A percentile compares a stretch with the other conserved stretches of the same genome.
Evolutionary conservation across 1,140 invertebrate species (phyloP).

Genomic region (Drosophila sp.): DNA sequence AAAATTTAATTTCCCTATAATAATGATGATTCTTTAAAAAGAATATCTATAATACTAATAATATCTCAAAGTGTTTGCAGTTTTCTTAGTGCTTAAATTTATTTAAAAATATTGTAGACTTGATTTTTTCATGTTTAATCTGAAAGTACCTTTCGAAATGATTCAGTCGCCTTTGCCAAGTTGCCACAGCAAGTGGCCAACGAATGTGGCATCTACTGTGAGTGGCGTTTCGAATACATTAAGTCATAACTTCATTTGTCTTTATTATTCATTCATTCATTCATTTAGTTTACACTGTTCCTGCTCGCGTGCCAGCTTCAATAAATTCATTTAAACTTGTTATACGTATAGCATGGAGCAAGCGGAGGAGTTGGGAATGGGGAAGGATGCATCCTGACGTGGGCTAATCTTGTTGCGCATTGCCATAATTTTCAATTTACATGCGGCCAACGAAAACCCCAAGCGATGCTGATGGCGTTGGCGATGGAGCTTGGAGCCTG

Average conservation of each 20-base stretch:
- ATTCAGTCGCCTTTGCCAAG: too few species aligned
- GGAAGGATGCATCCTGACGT: constrained; percentile 38
- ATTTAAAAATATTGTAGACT: not conserved
- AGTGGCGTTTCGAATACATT: constrained; percentile 44
- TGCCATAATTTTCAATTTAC: constrained; percentile 84
- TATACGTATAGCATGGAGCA: not conserved
- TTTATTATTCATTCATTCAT: constrained; percentile 62
- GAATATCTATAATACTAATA: too few species aligned
- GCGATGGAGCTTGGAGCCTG: not conserved
- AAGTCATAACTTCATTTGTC: constrained; percentile 76
- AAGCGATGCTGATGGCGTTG: constrained; percentile 4
- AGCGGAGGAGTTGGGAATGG: not conserved
- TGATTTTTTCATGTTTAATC: not conserved
- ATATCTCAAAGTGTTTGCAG: too few species aligned
- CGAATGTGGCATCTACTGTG: not conserved
- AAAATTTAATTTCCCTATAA: too few species aligned
- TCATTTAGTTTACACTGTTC: constrained; percentile 68
- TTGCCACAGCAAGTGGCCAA: not conserved
- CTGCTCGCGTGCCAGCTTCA: constrained; percentile 36
- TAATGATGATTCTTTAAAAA: too few species aligned
- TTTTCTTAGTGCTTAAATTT: too few species aligned
- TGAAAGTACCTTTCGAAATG: too few species aligned
- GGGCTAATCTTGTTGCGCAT: constrained; percentile 82
- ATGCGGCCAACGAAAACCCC: constrained; percentile 55
- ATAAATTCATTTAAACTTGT: constrained; percentile 51